Percentiles rank a stretch among this genome's conserved stretches.
Conservation (phyloP, 2,888 invertebrate genomes). For the Ypsolopha sequella region DNA sequence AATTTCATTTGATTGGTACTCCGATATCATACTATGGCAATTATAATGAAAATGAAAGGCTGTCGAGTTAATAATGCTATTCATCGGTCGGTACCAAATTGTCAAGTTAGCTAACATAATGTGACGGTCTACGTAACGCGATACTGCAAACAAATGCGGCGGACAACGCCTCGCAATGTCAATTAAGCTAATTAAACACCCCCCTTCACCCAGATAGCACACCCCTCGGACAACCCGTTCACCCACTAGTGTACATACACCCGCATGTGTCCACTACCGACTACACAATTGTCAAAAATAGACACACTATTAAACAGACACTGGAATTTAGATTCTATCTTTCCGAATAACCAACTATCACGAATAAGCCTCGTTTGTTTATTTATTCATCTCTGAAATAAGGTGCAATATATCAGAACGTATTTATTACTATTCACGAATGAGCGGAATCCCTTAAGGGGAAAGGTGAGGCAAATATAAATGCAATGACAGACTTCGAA, state of each 20-base stretch:
- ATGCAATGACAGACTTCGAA: too few species aligned
- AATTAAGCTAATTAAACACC: slow-evolving; percentile 69
- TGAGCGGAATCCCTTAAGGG: background rate
- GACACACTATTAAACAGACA: background rate
- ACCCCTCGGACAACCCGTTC: slow-evolving; percentile 30
- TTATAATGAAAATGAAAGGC: too few species aligned
- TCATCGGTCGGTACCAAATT: background rate
- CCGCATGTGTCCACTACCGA: slow-evolving; percentile 10
- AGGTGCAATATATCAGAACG: background rate
- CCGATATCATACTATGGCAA: too few species aligned
- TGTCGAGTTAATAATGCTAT: background rate
- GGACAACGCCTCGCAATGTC: slow-evolving; percentile 68
- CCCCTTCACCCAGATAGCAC: slow-evolving; percentile 22
- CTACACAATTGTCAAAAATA: background rate
- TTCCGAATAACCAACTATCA: background rate
- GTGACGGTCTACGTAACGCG: slow-evolving; percentile 40
- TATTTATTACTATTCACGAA: slow-evolving; percentile 1
- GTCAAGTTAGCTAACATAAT: background rate
- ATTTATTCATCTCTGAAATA: background rate
- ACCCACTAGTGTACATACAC: slow-evolving; percentile 20
- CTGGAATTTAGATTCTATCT: background rate
- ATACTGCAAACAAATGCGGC: slow-evolving; percentile 64
- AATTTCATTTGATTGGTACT: too few species aligned
- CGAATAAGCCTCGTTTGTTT: background rate
- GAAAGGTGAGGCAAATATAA: too few species aligned